phyloP scores from a whole-genome alignment of 2,888 invertebrate genomes.

The Thysanoteuthis rhombus region DNA sequence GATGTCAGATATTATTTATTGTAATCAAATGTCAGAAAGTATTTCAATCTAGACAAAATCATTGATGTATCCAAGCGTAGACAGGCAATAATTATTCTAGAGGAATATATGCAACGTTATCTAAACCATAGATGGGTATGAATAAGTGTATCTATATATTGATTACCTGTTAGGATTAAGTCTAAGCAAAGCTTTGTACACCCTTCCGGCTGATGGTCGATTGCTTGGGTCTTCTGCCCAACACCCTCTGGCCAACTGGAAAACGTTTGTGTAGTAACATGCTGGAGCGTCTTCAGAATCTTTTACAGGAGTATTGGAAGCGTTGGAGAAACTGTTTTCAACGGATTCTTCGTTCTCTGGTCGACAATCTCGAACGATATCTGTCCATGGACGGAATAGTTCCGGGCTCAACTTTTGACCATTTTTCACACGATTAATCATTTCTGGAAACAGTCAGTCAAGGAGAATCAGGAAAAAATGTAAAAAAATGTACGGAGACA shows the following conservation, averaged over 20 bases:
- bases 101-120: too few species aligned
- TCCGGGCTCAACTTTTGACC: not conserved
- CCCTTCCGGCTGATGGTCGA: constrained; percentile 49
- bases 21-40: too few species aligned
- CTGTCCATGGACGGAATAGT: not conserved
- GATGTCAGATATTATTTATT: too few species aligned
- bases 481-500: too few species aligned
- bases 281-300: constrained; percentile 46
- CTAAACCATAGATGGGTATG: too few species aligned
- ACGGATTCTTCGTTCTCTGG: constrained; percentile 33
- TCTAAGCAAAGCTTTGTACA: constrained; percentile 50
- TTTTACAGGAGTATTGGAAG: constrained; percentile 40
- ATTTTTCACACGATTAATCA: not conserved
- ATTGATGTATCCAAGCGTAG: not conserved
- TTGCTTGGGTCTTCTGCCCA: constrained; percentile 55
- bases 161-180: constrained; percentile 55
- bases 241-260: constrained; percentile 51
- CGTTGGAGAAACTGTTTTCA: constrained; percentile 35
- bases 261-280: constrained; percentile 44
- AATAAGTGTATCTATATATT: not conserved
- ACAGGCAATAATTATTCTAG: too few species aligned
- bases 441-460: not conserved
- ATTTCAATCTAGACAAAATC: not conserved
- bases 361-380: not conserved
- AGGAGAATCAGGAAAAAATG: too few species aligned